Evolutionary conservation across 2,113 vertebrate genomes (phyloP).

Genomic region (Serilophus lunatus): DNA sequence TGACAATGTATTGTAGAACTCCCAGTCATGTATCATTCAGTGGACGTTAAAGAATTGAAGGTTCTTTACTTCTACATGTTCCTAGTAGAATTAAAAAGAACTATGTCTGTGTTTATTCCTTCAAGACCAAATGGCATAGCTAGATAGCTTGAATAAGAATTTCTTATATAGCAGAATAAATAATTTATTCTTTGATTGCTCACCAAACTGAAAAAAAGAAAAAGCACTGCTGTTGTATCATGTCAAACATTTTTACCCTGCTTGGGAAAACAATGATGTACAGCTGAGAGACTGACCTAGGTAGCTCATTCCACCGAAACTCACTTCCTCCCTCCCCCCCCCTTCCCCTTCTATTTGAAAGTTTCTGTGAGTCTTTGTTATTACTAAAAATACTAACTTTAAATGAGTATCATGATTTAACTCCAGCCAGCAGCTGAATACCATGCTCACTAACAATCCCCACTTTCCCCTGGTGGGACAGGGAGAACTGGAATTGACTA

Average conservation of each 20-base stretch:
- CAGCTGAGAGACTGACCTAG: neutral
- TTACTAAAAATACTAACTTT: neutral
- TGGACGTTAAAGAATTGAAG: neutral
- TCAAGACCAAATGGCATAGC: neutral
- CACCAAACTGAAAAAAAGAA: neutral
- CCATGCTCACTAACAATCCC: neutral
- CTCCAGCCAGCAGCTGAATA: neutral
- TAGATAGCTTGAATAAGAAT: neutral
- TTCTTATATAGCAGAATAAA: neutral
- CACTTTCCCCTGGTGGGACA: neutral
- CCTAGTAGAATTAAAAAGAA: neutral
- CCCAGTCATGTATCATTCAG: neutral
- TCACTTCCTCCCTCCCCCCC: neutral
- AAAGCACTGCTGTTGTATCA: neutral
- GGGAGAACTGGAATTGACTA: neutral
- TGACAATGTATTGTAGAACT: neutral
- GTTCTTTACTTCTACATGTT: neutral
- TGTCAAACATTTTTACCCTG: neutral
- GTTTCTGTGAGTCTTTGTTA: neutral
- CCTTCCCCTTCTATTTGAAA: too few species aligned
- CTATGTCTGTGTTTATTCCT: neutral
- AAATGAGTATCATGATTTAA: neutral
- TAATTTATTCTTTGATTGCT: neutral
- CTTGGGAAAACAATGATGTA: neutral
- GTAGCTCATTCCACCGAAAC: neutral